A percentile compares a stretch with the other conserved stretches of the same genome.
These are phyloP conservation scores for Halcyon badia DNA, from an alignment of 2,797 vertebrate species.

Conservation along the genomic window DNA sequence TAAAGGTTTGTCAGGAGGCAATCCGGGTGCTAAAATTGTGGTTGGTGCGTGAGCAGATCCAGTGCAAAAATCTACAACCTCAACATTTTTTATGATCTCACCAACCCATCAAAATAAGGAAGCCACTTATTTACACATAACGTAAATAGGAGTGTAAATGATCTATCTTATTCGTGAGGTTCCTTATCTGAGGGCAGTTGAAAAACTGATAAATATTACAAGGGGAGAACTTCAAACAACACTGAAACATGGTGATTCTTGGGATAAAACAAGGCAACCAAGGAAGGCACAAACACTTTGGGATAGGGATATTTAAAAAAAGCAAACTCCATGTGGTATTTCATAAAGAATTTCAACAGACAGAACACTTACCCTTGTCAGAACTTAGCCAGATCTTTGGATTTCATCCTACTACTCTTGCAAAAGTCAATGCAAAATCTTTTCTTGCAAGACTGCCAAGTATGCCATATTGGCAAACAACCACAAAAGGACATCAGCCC, in stretches of 20 bases:
- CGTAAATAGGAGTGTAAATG: background rate
- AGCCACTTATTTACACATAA: accelerated
- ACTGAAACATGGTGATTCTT: background rate
- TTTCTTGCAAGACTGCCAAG: background rate
- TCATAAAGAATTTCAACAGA: background rate
- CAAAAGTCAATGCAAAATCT: background rate
- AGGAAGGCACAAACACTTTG: background rate
- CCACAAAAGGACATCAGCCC: background rate
- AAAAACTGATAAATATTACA: background rate
- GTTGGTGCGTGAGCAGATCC: background rate
- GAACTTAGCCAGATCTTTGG: background rate
- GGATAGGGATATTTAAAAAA: background rate
- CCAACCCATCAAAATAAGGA: background rate
- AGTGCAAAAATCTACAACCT: background rate
- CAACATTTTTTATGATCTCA: background rate
- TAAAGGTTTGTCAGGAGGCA: background rate
- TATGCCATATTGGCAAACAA: background rate
- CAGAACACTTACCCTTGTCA: background rate
- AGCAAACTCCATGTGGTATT: background rate
- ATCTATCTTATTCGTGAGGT: background rate
- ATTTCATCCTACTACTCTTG: background rate
- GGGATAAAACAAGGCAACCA: background rate
- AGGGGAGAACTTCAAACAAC: background rate
- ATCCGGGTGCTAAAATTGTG: background rate
- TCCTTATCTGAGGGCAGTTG: background rate